Conservation (phyloP, 2,113 vertebrate species). For the Tetrax tetrax region DNA sequence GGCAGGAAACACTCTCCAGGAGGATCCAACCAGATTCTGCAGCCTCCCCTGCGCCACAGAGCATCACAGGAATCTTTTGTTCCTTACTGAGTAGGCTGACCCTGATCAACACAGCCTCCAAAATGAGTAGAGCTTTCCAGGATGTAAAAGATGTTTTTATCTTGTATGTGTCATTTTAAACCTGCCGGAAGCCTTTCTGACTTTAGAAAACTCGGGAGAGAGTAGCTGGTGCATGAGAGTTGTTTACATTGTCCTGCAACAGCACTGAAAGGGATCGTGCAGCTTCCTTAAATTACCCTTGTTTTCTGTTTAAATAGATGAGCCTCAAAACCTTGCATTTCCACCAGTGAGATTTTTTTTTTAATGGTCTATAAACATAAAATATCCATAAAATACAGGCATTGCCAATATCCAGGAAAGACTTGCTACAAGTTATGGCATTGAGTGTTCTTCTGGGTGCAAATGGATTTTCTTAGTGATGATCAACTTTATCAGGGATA, state of each 20-base stretch:
- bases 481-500: neutral
- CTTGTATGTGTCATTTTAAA: neutral
- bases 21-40: neutral
- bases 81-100: neutral
- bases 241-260: neutral
- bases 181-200: neutral
- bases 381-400: neutral
- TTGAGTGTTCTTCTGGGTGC: neutral
- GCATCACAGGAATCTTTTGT: neutral
- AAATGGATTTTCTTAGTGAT: neutral
- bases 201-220: neutral
- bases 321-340: neutral
- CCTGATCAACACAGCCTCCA: neutral
- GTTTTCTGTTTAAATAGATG: neutral
- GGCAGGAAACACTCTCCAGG: neutral
- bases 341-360: neutral
- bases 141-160: neutral
- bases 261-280: neutral
- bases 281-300: conserved; percentile 23
- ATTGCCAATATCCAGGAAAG: neutral
- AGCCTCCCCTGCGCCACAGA: neutral
- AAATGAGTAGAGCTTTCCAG: neutral
- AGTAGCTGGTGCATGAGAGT: neutral
- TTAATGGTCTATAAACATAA: neutral
- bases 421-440: neutral